A percentile compares a stretch with the other conserved stretches of the same genome.
Evolutionary conservation across 2,888 invertebrate species (phyloP).

Genomic region (Tryphoninae sp.): DNA sequence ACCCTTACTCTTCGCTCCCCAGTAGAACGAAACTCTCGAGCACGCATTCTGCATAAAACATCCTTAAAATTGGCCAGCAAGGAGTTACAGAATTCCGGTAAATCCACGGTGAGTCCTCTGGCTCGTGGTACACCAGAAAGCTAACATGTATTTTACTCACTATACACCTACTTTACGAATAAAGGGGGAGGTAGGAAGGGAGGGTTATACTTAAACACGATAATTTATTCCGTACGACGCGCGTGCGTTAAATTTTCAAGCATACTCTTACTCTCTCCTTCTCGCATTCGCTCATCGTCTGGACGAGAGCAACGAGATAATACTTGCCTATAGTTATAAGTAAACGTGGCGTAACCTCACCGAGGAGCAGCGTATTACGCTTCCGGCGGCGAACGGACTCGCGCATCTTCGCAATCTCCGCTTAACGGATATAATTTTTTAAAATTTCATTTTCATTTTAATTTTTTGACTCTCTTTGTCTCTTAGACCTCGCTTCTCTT

Average conservation of each 20-base stretch:
- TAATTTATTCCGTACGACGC: slow-evolving; percentile 58
- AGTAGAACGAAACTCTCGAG: slow-evolving; percentile 16
- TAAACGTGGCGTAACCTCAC: neutral
- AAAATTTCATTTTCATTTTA: neutral
- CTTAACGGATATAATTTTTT: slow-evolving; percentile 7
- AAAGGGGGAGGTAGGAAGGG: no score
- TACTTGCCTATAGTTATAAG: slow-evolving; percentile 11
- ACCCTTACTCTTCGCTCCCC: no score
- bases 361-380: slow-evolving; percentile 5
- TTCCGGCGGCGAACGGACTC: slow-evolving; percentile 29
- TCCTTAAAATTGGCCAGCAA: slow-evolving; percentile 39
- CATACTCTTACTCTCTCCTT: slow-evolving; percentile 52
- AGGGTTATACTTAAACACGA: slow-evolving; percentile 26
- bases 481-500: slow-evolving; percentile 16
- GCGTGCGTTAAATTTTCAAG: slow-evolving; percentile 68
- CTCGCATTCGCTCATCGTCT: slow-evolving; percentile 13
- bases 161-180: slow-evolving; percentile 27
- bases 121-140: slow-evolving; percentile 4
- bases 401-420: slow-evolving; percentile 41
- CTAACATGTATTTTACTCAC: slow-evolving; percentile 11
- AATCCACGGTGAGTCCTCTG: slow-evolving; percentile 26
- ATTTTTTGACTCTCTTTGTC: neutral
- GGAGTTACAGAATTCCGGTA: slow-evolving; percentile 43
- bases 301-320: slow-evolving; percentile 21
- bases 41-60: slow-evolving; percentile 52